Base-by-base conservation (phyloP, 2,888 invertebrate genomes). In the Amblyteles armatorius region DNA sequence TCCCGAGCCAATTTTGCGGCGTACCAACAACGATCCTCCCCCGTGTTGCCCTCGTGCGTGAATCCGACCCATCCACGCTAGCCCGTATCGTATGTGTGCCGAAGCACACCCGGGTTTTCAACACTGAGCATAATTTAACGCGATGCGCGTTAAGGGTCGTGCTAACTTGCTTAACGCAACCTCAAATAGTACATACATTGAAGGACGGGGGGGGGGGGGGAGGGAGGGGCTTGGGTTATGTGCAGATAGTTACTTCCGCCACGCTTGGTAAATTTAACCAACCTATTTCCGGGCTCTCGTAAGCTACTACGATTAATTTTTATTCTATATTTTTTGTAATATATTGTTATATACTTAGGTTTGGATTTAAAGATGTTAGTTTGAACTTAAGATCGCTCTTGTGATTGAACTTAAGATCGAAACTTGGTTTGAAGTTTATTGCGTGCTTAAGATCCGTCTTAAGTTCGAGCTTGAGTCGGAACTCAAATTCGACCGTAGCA, bases 91-190 rank as follows among this genome's bases (percentile, higher is more conserved):
- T 81, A 71, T 79, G 82, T 78, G 77, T 78, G 86, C 83, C 78
- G 76, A 85, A 82, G 87, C 87, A 87, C 90, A 87, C 87, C 87
- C 86, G 87, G 86, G 90, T 89, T 87, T 88, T 90, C 91, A 88
- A 89, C 92, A 90, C 90, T 90, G 90, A 91, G 92, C 92, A 93
- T 93, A 93, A 94, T 94, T 93, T 93, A 93, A 93, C 93, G 90
- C 91, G 93, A 93, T 94, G 93, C 92, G 92, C 88, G 85, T 91
- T 90, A 91, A 92, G 92, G 93, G 93, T 93, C 91, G 92, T 92
- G 92, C 93, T 93, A 93, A 94, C 92, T 93, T 93, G 93, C 92
- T 93, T 93, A 93, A 92, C 91, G 91, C 90, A 92, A 93, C 93
- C 93, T 93, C 94, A 93, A 93, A 91, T 91, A 91, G 89, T 88